A percentile compares a stretch with the other conserved stretches of the same genome.
Evolutionary conservation across 2,113 vertebrate genomes (phyloP).

Genomic region (Pleuronectes platessa): DNA sequence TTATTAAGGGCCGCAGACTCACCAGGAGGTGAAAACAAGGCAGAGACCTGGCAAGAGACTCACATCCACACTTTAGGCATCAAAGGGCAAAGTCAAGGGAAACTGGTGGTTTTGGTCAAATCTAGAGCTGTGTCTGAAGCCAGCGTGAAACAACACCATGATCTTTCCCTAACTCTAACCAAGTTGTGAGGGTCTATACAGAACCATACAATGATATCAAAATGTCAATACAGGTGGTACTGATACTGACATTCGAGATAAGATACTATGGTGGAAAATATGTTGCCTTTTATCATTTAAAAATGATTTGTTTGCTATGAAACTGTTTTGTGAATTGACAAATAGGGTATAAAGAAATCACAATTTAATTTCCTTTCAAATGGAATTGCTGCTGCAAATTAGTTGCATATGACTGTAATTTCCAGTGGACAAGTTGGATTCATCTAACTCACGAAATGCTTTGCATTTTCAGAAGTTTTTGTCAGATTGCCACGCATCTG

Average conservation of each 20-base stretch:
- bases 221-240: neutral
- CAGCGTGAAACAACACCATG: neutral
- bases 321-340: too few relatives aligned
- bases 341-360: neutral
- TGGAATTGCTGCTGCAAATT: too few relatives aligned
- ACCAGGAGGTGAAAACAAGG: neutral
- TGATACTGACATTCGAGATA: neutral
- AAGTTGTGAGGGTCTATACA: neutral
- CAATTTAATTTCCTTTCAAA: too few relatives aligned
- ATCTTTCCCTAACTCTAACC: neutral
- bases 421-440: too few relatives aligned
- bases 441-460: too few relatives aligned
- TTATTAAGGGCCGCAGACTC: too few relatives aligned
- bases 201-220: neutral
- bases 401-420: too few relatives aligned
- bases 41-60: too few relatives aligned
- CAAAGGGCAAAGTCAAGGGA: neutral
- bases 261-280: neutral
- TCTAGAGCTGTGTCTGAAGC: neutral
- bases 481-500: neutral
- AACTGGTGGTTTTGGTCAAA: neutral
- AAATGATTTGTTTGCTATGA: too few relatives aligned
- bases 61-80: neutral
- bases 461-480: neutral
- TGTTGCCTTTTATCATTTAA: too few relatives aligned